These are phyloP conservation scores for Gandaritis pyraliata DNA, from an alignment of 2,888 invertebrate species.

Conservation along the genomic window DNA sequence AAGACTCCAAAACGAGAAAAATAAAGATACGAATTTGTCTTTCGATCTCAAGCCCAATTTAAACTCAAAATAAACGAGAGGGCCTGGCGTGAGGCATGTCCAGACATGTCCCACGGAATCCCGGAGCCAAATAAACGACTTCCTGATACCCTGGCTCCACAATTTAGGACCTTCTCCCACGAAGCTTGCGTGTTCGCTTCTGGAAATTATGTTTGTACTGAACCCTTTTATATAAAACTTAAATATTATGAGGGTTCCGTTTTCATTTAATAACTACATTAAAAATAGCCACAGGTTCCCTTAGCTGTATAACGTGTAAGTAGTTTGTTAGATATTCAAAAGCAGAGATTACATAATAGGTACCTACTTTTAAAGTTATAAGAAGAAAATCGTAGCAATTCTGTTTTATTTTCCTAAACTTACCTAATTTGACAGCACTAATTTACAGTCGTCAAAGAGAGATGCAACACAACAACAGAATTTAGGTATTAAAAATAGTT, in stretches of 20 bases:
- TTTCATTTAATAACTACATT: not conserved
- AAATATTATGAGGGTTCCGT: not conserved
- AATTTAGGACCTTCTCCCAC: constrained; percentile 50
- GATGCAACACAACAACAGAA: too few species aligned
- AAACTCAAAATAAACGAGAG: constrained; percentile 20
- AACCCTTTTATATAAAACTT: not conserved
- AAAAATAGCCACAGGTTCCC: too few species aligned
- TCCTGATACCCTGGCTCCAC: constrained; percentile 45
- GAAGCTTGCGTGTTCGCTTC: constrained; percentile 21
- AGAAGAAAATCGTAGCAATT: too few species aligned
- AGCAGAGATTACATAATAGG: too few species aligned
- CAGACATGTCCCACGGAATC: constrained; percentile 32
- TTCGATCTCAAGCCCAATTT: constrained; percentile 13
- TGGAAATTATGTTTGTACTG: not conserved
- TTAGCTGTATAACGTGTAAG: too few species aligned
- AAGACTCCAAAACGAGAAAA: not conserved
- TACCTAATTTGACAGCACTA: too few species aligned
- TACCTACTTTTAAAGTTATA: too few species aligned
- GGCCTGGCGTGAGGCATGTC: constrained; percentile 11
- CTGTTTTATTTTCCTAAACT: too few species aligned
- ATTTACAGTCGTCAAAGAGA: too few species aligned
- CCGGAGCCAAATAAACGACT: constrained; percentile 41
- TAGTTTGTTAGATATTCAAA: too few species aligned
- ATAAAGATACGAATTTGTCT: constrained; percentile 25
- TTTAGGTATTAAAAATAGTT: too few species aligned